Conservation (phyloP, 2,888 invertebrate genomes). For the Ellobium chinense region DNA sequence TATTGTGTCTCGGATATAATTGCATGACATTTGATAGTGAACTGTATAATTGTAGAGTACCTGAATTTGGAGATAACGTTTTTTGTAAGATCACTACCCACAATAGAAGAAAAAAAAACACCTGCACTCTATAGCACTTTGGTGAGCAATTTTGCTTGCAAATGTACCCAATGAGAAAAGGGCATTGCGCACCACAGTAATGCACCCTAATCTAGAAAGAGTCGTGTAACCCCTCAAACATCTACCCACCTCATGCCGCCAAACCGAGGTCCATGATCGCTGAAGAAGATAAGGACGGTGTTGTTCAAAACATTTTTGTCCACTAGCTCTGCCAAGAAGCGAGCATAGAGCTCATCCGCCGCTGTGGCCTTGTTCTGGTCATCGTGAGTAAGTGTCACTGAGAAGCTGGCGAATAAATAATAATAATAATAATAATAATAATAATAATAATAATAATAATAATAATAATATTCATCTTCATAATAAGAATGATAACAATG, state of each 20-base stretch:
- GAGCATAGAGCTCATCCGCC: slow-evolving; percentile 22
- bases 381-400: slow-evolving; percentile 15
- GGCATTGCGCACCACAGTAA: not conserved
- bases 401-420: not conserved
- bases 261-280: slow-evolving; percentile 33
- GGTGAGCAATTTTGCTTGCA: too few species aligned
- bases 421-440: not conserved
- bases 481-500: too few species aligned
- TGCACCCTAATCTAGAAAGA: not conserved
- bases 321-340: not conserved
- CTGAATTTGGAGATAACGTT: too few species aligned
- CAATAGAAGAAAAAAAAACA: too few species aligned
- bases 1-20: too few species aligned
- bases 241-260: slow-evolving; percentile 10
- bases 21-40: too few species aligned
- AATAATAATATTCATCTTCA: too few species aligned
- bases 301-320: slow-evolving; percentile 28
- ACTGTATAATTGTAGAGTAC: too few species aligned
- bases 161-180: too few species aligned
- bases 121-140: not conserved
- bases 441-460: not conserved
- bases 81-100: too few species aligned
- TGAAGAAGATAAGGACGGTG: slow-evolving; percentile 26
- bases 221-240: not conserved
- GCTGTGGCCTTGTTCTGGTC: slow-evolving; percentile 27